These are phyloP conservation scores for Argyresthia albistria DNA, from an alignment of 2,888 invertebrate species.

Conservation along the genomic window DNA sequence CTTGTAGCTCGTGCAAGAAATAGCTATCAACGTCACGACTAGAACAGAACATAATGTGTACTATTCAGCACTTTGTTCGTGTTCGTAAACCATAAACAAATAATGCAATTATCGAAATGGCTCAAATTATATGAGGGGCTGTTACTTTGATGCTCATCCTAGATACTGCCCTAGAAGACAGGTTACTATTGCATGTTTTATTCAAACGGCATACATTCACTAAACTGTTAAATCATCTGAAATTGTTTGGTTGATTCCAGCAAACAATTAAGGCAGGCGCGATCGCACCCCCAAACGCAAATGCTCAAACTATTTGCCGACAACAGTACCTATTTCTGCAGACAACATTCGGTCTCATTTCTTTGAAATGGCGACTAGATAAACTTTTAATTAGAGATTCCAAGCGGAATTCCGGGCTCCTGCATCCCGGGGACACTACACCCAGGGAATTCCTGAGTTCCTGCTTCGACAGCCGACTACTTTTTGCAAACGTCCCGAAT, in stretches of 20 bases:
- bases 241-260: no score
- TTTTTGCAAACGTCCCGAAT: constrained; percentile 37
- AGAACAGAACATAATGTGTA: not conserved
- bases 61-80: not conserved
- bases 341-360: not conserved
- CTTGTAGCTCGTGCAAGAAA: not conserved
- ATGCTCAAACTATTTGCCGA: no score
- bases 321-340: no score
- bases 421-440: not conserved
- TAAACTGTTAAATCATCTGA: no score
- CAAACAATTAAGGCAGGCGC: no score
- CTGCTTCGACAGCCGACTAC: constrained; percentile 49
- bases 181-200: not conserved
- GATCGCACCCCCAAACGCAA: no score
- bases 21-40: not conserved
- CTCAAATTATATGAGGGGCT: not conserved
- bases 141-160: not conserved
- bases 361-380: constrained; percentile 35
- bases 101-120: not conserved
- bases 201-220: no score
- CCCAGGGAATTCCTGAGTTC: constrained; percentile 66
- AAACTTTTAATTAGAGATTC: constrained; percentile 71
- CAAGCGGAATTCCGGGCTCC: constrained; percentile 50
- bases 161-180: not conserved
- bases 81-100: not conserved